phyloP scores from a whole-genome alignment of 2,888 invertebrate species.

The Cataglyphis livida region DNA sequence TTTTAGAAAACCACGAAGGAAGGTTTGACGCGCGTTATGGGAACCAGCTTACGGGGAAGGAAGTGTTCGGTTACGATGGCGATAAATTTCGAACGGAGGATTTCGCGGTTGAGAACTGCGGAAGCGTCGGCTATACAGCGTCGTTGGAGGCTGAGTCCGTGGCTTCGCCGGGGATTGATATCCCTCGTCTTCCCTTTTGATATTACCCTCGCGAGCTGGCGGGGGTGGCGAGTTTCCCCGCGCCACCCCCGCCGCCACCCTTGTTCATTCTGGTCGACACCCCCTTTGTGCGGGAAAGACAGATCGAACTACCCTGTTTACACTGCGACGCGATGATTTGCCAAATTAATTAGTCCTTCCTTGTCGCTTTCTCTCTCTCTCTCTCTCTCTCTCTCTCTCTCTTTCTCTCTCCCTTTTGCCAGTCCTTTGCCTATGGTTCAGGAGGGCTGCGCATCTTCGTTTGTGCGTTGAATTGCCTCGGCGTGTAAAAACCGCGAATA shows the following conservation, averaged over 20 bases:
- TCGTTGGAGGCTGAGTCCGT: constrained; percentile 72
- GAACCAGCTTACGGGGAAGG: constrained; percentile 29
- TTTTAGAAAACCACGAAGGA: constrained; percentile 48
- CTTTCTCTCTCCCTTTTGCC: constrained; percentile 21
- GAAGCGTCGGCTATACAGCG: constrained; percentile 72
- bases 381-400: constrained; percentile 27
- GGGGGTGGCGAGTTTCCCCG: constrained; percentile 58
- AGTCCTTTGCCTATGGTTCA: constrained; percentile 15
- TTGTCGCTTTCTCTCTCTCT: background rate
- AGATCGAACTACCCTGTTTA: constrained; percentile 82
- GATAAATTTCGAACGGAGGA: constrained; percentile 83
- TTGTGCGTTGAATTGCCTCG: constrained; percentile 42
- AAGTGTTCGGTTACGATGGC: constrained; percentile 73
- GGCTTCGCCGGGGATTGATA: constrained; percentile 82
- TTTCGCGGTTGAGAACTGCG: constrained; percentile 84
- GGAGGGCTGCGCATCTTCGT: constrained; percentile 33
- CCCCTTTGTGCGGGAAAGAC: constrained; percentile 76
- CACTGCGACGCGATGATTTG: constrained; percentile 81
- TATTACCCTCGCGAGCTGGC: constrained; percentile 76
- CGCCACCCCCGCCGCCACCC: constrained; percentile 56
- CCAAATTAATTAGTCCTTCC: constrained; percentile 79
- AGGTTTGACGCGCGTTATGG: constrained; percentile 55
- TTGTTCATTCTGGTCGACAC: constrained; percentile 60
- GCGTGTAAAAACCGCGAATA: constrained; percentile 74
- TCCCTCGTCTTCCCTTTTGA: constrained; percentile 84